Conservation (phyloP, 2,113 vertebrate species). For the Petroica traversi region DNA sequence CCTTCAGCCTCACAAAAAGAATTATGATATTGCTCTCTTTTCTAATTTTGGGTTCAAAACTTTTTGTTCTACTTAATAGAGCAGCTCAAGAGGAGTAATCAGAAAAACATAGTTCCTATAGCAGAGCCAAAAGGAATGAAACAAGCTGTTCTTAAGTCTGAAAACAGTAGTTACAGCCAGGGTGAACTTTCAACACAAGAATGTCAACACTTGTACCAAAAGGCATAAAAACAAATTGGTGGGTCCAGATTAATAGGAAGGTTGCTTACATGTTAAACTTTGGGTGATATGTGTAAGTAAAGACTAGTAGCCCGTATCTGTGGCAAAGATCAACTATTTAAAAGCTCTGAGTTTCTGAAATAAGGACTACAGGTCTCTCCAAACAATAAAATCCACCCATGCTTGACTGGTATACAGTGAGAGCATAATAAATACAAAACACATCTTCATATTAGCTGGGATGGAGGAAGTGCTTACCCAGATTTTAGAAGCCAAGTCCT, state of each 20-base stretch:
- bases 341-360: neutral
- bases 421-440: neutral
- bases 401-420: neutral
- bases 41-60: neutral
- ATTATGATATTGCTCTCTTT: neutral
- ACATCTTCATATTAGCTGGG: neutral
- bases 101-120: neutral
- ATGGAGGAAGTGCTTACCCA: neutral
- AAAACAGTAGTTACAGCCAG: neutral
- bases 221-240: neutral
- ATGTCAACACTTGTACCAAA: neutral
- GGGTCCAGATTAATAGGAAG: neutral
- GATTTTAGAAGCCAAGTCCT: neutral
- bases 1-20: neutral
- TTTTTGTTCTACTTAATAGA: neutral
- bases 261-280: neutral
- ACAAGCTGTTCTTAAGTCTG: neutral
- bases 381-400: neutral
- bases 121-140: neutral
- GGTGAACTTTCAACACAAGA: neutral
- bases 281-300: neutral
- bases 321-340: neutral
- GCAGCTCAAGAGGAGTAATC: neutral
- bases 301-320: neutral
- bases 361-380: neutral